Evolutionary conservation across 2,113 vertebrate species (phyloP).

Genomic region (Numida meleagris): DNA sequence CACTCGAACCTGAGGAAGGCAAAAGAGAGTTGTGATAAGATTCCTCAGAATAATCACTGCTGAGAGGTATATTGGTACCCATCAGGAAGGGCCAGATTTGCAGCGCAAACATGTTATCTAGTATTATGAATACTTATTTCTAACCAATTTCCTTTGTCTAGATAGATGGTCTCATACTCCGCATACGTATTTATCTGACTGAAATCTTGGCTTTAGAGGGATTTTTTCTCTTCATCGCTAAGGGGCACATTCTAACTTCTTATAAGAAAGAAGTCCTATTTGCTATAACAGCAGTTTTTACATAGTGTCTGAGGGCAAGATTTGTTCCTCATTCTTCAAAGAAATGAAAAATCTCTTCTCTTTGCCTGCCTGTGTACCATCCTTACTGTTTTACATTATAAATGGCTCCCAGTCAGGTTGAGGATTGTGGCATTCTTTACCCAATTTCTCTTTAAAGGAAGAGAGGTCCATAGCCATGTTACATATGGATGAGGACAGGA

Average conservation of each 20-base stretch:
- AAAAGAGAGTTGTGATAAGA: not conserved
- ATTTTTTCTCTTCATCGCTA: not conserved
- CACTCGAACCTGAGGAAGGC: slow-evolving; percentile 76
- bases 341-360: slow-evolving; percentile 10
- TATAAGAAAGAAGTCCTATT: not conserved
- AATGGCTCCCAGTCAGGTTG: slow-evolving; percentile 10
- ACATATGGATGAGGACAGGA: not conserved
- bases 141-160: slow-evolving; percentile 8
- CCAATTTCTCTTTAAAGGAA: not conserved
- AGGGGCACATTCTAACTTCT: not conserved
- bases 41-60: not conserved
- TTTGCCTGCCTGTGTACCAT: not conserved
- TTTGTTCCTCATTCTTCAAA: slow-evolving; percentile 42
- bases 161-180: not conserved
- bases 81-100: not conserved
- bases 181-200: not conserved
- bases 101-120: not conserved
- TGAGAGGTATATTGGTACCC: not conserved
- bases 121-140: not conserved
- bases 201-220: not conserved
- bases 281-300: slow-evolving; percentile 11
- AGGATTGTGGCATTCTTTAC: not conserved
- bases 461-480: not conserved
- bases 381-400: slow-evolving; percentile 10
- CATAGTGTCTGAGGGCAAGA: not conserved